These are phyloP conservation scores for Zhengitettix transpicula DNA, from an alignment of 2,888 invertebrate species.

Conservation along the genomic window DNA sequence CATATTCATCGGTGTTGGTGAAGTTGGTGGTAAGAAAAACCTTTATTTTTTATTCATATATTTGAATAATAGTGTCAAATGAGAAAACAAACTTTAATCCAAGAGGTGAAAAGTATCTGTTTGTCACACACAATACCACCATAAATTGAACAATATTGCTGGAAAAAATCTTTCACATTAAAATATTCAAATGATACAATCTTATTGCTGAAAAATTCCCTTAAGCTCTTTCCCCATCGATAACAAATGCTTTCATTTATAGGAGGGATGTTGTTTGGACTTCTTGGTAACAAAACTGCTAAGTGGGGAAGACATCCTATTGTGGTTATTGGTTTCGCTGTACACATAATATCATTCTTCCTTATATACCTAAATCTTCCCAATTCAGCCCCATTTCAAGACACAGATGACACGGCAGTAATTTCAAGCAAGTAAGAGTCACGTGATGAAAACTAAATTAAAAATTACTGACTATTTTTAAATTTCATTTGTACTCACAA, in stretches of 20 bases:
- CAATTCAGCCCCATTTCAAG: conserved; percentile 55
- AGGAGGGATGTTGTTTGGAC: conserved; percentile 86
- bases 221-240: too few relatives aligned
- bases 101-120: too few relatives aligned
- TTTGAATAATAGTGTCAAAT: too few relatives aligned
- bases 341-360: conserved; percentile 69
- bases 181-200: too few relatives aligned
- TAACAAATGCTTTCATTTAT: conserved; percentile 12
- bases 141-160: too few relatives aligned
- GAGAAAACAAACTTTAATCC: too few relatives aligned
- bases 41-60: too few relatives aligned
- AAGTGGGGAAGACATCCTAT: conserved; percentile 81
- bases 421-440: conserved; percentile 33
- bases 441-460: neutral
- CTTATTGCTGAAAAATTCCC: too few relatives aligned
- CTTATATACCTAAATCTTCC: conserved; percentile 82
- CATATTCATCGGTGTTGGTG: conserved; percentile 86
- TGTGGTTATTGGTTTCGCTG: conserved; percentile 71
- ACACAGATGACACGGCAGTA: conserved; percentile 36
- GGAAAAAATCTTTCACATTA: too few relatives aligned
- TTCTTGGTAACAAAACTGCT: conserved; percentile 71
- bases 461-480: neutral
- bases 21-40: conserved; percentile 56
- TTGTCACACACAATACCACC: too few relatives aligned
- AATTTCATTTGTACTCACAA: too few relatives aligned